Evolutionary conservation across 2,113 vertebrate genomes (phyloP), one percentile per base, ranked within the genome.

Genomic region (Rhea americana): DNA sequence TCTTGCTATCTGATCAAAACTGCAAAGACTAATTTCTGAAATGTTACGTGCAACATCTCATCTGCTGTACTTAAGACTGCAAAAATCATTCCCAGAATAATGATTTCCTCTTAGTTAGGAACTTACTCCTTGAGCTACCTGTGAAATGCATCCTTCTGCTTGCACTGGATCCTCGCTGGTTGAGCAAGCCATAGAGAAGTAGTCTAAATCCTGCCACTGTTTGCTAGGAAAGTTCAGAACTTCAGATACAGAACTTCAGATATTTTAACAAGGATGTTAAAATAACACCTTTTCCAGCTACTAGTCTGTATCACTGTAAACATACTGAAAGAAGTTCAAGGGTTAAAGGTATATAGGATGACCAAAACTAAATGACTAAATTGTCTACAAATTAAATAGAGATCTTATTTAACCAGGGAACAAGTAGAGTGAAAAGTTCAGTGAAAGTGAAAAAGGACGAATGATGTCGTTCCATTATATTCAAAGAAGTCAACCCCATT

Each of bases 91-190:
- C 17, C 26, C 48, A 68, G 25, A 3, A 13, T 11, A 35, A 22
- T 18, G 20, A 24, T 65, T 83, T 88, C 86, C 56, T 82, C 70
- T 86, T 35, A 6, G 32, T 53, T 19, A 24, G 20, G 61, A 80
- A 50, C 3, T 68, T 63, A 50, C 32, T 45, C 58, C 28, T 76
- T 62, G 65, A 76, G 58, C 35, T 51, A 30, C 62, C 50, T 5
- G 4, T 43, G 78, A 82, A 75, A 79, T 13, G 25, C 25, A 68
- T 63, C 78, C 66, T 72, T 56, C 41, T 51, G 19, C 11, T 48
- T 0, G 5, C 2, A 2, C 30, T 72, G 51, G 58, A 24, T 58
- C 39, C 41, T 11, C 39, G 12, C 63, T 82, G 50, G 62, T 0
- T 0, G 43, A 39, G 30, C n/a, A 50, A 66, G 26, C 37, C 8